Conservation (phyloP, 2,888 invertebrate species). For the Tineola bisselliella region DNA sequence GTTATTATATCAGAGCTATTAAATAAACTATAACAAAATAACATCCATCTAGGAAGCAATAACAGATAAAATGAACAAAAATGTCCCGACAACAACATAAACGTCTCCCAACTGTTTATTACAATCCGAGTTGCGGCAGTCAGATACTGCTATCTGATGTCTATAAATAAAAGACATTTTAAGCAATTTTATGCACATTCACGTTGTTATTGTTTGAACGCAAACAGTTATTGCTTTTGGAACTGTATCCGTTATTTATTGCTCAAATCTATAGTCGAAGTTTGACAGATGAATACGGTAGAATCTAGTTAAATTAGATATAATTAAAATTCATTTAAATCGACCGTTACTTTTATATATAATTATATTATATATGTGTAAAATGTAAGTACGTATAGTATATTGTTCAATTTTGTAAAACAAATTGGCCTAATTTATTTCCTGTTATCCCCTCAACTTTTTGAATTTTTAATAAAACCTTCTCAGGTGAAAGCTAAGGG, state of each 20-base stretch:
- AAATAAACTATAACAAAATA: constrained; percentile 19
- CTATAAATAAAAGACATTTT: constrained; percentile 41
- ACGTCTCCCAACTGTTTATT: constrained; percentile 19
- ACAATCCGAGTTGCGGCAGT: constrained; percentile 31
- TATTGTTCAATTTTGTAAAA: not conserved
- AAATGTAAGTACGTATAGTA: too few species aligned
- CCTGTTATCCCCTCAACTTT: not conserved
- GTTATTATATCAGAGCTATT: not conserved
- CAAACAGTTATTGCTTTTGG: constrained; percentile 25
- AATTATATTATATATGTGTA: too few species aligned
- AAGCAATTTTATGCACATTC: constrained; percentile 38
- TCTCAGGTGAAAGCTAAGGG: constrained; percentile 1
- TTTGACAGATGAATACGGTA: not conserved
- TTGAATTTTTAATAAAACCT: constrained; percentile 6
- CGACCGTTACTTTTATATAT: not conserved
- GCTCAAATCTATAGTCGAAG: not conserved
- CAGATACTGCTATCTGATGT: constrained; percentile 43
- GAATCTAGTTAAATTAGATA: not conserved
- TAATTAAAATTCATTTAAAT: not conserved
- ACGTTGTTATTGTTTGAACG: constrained; percentile 25
- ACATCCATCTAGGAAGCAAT: constrained; percentile 38
- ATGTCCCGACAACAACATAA: constrained; percentile 34
- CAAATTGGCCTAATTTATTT: not conserved
- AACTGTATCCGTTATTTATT: constrained; percentile 21
- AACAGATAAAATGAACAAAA: constrained; percentile 50